Base-by-base conservation (phyloP, 2,888 invertebrate species). In the Hyles lineata region DNA sequence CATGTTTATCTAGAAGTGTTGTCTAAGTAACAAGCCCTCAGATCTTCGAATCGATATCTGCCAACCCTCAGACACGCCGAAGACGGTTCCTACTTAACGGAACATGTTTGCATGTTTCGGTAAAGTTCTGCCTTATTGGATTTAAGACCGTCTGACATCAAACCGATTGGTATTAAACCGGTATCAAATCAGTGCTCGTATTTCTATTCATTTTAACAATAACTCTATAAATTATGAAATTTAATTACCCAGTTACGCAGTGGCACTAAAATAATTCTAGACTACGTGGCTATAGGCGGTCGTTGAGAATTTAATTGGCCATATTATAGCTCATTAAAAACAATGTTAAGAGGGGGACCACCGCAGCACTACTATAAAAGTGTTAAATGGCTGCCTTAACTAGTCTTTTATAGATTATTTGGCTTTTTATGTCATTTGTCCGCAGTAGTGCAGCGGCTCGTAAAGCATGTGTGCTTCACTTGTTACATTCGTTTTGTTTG, bases 281-380 rank as follows among this genome's bases (percentile, higher is more conserved):
- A 76, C 71, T 63, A 71, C 71, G 72, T 74, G 72, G 74, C 76
- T 77, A 74, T 50, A 43, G 35, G 60, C 60, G 69, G 85, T 85
- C 86, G 87, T 90, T 88, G 77, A 79, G 83, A 84, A 87, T 92
- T 93, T 93, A 93, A 94, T 91, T 91, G 87, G 87, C 84, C 90
- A 85, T 91, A 88, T 89, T 90, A 90, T 90, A 85, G 88, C 86
- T 90, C 92, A 92, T 94, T 93, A 94, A 93, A 92, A 89, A 94
- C 93, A 94, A 93, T 92, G 93, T 94, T 87, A 82, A 85, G 85
- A 80, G 77, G 77, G 76, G 77, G 92, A 92, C 93, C 93, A 93
- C 93, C 93, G 84, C 87, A 86, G 82, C 85, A 83, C 83, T 83
- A 83, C 87, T 88, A 90, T 92, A 89, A 91, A 91, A 86, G 80